Base-by-base conservation (phyloP, 1,140 invertebrate species). In the Aplysia californica region DNA sequence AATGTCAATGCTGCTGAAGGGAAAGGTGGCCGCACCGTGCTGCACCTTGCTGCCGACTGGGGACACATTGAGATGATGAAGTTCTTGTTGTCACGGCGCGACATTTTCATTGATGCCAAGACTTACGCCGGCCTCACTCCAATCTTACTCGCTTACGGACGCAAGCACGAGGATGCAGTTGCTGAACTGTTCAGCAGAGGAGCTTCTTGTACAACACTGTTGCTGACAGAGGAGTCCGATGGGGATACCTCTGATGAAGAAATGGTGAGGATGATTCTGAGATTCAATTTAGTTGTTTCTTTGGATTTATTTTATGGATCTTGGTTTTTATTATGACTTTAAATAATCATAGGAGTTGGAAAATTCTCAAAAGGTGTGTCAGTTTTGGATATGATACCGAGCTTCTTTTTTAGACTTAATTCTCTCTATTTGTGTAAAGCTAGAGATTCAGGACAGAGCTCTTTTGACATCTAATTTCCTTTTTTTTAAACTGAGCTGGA, bases 1-100 rank as follows among this genome's bases (percentile, higher is more conserved):
- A 70, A 97, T 85, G 92, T 97, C 15, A 95, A 97, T 86, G 70
- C 75, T 55, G 66, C 78, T 67, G 85, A 86, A 69, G 84, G 83
- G 20, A 85, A 84, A 56, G 84, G 84, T 79, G 85, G 85, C 0
- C 77, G 80, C 56, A 84, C 84, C 31, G 74, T 82, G 20, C 79
- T 86, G 18, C 85, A 86, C 74, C 79, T 85, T 70, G 84, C 85
- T 59, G 85, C 79, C 20, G 85, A 86, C 58, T 64, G 74, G 31
- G 77, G 82, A 15, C 79, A 86, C 70, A 73, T 36, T 26, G 26
- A 66, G 0, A 70, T 84, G 18, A 21, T 85, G 23, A 66, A 79
- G n/a, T 79, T 80, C 3, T 74, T 86, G 18, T 71, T 86, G 4
- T 33, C 55, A 18, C 44, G 76, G 0, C 69, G 31, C 5, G 58